These are phyloP conservation scores for Andricus curvator DNA, from an alignment of 2,888 invertebrate species.

Conservation along the genomic window DNA sequence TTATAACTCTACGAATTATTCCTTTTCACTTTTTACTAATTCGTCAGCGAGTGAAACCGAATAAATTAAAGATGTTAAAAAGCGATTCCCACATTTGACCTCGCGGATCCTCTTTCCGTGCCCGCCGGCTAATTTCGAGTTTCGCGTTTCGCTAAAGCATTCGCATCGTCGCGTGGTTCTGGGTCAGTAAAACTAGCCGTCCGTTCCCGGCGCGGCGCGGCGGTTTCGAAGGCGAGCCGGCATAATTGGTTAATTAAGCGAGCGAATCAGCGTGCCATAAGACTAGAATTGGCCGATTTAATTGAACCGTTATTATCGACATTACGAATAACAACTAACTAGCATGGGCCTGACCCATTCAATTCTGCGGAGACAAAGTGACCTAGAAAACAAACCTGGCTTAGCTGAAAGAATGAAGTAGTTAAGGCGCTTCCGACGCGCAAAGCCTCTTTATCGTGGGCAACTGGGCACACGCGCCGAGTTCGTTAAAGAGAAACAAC, in stretches of 20 bases:
- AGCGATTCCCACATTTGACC: conserved; percentile 20
- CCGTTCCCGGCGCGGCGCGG: not conserved
- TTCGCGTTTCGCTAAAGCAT: conserved; percentile 17
- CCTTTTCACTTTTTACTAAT: not conserved
- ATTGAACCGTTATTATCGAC: conserved; percentile 42
- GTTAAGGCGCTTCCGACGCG: conserved; percentile 27
- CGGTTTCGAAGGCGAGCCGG: not conserved
- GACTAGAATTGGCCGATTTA: conserved; percentile 34
- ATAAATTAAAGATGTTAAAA: conserved; percentile 24
- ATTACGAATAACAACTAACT: conserved; percentile 13
- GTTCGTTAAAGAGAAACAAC: conserved; percentile 26
- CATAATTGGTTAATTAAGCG: conserved; percentile 44
- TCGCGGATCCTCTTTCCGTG: conserved; percentile 11
- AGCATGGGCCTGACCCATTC: conserved; percentile 28
- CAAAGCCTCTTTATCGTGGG: conserved; percentile 25
- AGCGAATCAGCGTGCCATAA: conserved; percentile 12
- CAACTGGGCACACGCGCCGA: conserved; percentile 23
- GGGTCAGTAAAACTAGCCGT: conserved; percentile 38
- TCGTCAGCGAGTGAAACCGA: not conserved
- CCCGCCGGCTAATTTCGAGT: conserved; percentile 2
- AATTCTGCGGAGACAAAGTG: conserved; percentile 33
- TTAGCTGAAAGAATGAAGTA: conserved; percentile 31
- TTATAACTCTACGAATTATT: no score
- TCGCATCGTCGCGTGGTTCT: conserved; percentile 32
- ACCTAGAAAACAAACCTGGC: conserved; percentile 42